A percentile compares a stretch with the other conserved stretches of the same genome.
These are phyloP conservation scores for Parnassius glacialis DNA, from an alignment of 2,888 invertebrate genomes.

Conservation along the genomic window DNA sequence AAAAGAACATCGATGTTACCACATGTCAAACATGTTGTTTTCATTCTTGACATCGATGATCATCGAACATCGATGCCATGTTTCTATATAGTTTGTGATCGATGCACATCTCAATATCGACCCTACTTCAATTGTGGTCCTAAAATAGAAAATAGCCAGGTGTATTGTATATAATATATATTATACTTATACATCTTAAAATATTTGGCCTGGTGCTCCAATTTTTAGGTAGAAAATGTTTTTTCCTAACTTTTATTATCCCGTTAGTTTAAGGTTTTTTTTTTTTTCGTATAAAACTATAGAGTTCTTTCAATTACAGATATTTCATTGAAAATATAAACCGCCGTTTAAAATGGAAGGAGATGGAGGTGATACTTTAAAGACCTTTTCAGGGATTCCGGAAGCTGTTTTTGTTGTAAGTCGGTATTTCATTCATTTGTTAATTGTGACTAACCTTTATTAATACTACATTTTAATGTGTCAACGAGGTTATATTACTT, in stretches of 20 bases:
- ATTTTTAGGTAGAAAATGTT: not conserved
- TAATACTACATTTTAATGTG: not conserved
- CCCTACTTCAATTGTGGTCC: too few relatives aligned
- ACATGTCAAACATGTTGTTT: too few relatives aligned
- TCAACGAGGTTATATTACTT: slow-evolving; percentile 17
- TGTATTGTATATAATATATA: too few relatives aligned
- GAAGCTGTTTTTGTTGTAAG: slow-evolving; percentile 93
- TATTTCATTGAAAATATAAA: not conserved
- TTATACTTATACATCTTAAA: too few relatives aligned
- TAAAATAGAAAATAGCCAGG: too few relatives aligned
- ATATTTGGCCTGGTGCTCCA: too few relatives aligned
- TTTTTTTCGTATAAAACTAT: not conserved
- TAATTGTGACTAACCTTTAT: not conserved
- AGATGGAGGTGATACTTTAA: slow-evolving; percentile 63
- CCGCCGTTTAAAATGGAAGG: slow-evolving; percentile 61
- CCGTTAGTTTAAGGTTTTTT: not conserved
- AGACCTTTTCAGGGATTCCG: slow-evolving; percentile 91
- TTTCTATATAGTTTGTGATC: too few relatives aligned
- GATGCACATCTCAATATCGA: too few relatives aligned
- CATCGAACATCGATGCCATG: too few relatives aligned
- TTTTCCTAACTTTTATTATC: not conserved
- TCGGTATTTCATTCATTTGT: slow-evolving; percentile 33
- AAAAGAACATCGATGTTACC: too few relatives aligned
- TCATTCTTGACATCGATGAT: too few relatives aligned
- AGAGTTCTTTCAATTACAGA: too few relatives aligned